Percentiles rank a stretch among this genome's conserved stretches.
These are phyloP conservation scores for Magallana gigas DNA, from an alignment of 1,140 invertebrate genomes.

Conservation along the genomic window DNA sequence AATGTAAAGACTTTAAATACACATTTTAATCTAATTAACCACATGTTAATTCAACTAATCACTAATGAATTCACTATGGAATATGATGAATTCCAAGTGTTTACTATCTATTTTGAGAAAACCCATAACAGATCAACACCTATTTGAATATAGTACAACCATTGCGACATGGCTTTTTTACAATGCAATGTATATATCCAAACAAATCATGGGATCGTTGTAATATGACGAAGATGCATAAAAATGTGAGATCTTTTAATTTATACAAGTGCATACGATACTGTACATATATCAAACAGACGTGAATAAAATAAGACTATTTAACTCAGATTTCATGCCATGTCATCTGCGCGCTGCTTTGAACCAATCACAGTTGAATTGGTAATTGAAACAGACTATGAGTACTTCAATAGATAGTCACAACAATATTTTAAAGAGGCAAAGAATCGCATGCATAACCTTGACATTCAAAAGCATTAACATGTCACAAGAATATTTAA, in stretches of 20 bases:
- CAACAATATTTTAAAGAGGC: too few relatives aligned
- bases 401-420: too few relatives aligned
- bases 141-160: neutral
- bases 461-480: too few relatives aligned
- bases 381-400: neutral
- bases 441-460: too few relatives aligned
- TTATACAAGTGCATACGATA: slow-evolving; percentile 20
- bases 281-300: slow-evolving; percentile 22
- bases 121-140: neutral
- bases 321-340: slow-evolving; percentile 33
- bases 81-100: neutral
- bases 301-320: slow-evolving; percentile 22
- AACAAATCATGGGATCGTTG: neutral
- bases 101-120: slow-evolving; percentile 15
- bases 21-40: slow-evolving; percentile 24
- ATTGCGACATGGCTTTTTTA: neutral
- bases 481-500: too few relatives aligned
- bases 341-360: neutral
- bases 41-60: neutral
- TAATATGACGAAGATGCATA: neutral
- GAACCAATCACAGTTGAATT: neutral
- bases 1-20: neutral
- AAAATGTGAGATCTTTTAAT: slow-evolving; percentile 6
- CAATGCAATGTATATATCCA: neutral
- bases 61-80: neutral